These are phyloP conservation scores for Grantiella picta DNA, from an alignment of 2,113 vertebrate species.

Conservation along the genomic window DNA sequence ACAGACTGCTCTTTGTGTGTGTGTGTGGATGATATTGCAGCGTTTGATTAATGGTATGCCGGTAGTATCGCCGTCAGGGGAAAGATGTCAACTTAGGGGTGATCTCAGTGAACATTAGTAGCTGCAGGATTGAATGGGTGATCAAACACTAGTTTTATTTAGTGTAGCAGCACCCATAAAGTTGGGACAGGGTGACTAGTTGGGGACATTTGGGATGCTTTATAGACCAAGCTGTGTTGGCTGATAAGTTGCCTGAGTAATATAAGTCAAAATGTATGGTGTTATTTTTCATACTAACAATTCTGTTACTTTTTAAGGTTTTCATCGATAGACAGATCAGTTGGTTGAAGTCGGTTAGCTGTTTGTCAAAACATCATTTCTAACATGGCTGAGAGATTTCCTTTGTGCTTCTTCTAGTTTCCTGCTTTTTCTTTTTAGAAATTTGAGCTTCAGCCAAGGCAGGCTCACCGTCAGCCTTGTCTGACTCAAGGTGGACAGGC, in stretches of 20 bases:
- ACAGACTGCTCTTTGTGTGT: neutral
- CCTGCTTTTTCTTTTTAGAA: neutral
- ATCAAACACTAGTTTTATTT: neutral
- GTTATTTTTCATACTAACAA: neutral
- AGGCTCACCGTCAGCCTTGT: neutral
- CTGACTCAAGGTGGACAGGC: neutral
- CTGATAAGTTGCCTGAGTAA: neutral
- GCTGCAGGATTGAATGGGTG: neutral
- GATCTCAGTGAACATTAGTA: neutral
- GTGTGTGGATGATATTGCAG: neutral
- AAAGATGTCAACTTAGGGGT: neutral
- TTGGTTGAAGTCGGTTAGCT: neutral
- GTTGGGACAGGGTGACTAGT: neutral
- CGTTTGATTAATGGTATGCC: neutral
- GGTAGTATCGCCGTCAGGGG: neutral
- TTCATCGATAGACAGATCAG: rapidly evolving
- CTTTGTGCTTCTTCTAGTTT: neutral
- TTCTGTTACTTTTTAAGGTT: neutral
- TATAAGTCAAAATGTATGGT: neutral
- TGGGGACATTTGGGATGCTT: neutral
- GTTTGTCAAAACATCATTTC: neutral
- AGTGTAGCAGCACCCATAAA: neutral
- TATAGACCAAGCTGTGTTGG: neutral
- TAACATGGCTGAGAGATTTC: neutral
- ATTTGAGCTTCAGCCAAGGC: neutral